Conservation (phyloP, 2,113 vertebrate species). For the Tricholaema leucomelas region DNA sequence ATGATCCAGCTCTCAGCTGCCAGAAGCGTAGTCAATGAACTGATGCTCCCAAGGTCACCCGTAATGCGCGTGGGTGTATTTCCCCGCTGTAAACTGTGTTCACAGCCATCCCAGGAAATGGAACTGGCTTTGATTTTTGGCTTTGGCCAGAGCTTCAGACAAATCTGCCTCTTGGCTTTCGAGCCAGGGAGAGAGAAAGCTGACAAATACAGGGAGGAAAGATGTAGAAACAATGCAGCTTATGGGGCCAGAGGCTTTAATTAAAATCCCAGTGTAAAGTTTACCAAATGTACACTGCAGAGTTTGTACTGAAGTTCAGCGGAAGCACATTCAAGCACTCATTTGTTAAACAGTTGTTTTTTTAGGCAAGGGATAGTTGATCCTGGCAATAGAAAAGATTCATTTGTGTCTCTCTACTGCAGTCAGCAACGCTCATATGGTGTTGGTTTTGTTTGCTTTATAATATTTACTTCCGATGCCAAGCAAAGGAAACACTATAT, state of each 20-base stretch:
- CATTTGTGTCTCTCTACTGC: background rate
- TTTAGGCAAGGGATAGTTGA: background rate
- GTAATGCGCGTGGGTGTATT: background rate
- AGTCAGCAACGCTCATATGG: background rate
- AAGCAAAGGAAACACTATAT: background rate
- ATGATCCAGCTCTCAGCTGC: slow-evolving; percentile 30
- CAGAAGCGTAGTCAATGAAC: background rate
- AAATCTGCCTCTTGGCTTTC: slow-evolving; percentile 2
- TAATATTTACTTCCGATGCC: background rate
- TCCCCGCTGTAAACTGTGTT: background rate
- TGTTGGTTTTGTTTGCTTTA: background rate
- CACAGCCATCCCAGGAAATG: slow-evolving; percentile 39
- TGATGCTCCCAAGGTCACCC: slow-evolving; percentile 22
- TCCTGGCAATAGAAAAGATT: background rate
- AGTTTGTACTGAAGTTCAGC: background rate
- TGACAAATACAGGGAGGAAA: background rate
- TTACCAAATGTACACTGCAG: background rate
- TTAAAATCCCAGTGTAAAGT: slow-evolving; percentile 4
- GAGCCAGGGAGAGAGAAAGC: background rate
- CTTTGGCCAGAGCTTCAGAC: slow-evolving; percentile 20
- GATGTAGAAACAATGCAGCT: background rate
- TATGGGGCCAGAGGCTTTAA: background rate
- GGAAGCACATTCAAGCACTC: background rate
- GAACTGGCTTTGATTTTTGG: slow-evolving; percentile 10
- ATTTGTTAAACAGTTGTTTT: background rate